A percentile compares a stretch with the other conserved stretches of the same genome.
These are phyloP conservation scores for Thymelicus acteon DNA, from an alignment of 2,888 invertebrate species.

Conservation along the genomic window DNA sequence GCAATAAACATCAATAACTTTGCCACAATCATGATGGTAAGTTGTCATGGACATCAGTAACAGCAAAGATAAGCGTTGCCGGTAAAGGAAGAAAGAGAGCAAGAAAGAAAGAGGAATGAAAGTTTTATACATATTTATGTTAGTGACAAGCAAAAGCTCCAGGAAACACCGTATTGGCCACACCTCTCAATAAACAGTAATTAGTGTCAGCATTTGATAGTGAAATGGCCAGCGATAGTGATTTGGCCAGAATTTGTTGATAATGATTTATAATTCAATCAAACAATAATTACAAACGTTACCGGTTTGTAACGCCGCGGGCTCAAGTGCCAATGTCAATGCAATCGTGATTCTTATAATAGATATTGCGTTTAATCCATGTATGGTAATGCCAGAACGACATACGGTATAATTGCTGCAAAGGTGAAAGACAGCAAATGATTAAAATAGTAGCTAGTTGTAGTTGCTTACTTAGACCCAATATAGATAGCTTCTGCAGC, in stretches of 20 bases:
- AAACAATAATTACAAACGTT: neutral
- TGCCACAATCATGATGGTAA: no score
- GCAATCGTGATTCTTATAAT: constrained; percentile 35
- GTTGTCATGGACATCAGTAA: no score
- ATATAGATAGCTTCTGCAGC: no score
- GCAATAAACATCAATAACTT: no score
- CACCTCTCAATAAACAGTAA: constrained; percentile 4
- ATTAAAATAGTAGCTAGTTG: no score
- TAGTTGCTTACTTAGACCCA: no score
- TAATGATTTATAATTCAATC: constrained; percentile 7
- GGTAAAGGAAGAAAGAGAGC: no score
- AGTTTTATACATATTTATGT: neutral
- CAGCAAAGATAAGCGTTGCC: no score
- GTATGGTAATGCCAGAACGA: neutral
- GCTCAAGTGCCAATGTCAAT: constrained; percentile 59
- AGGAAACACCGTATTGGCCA: neutral
- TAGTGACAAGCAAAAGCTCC: neutral
- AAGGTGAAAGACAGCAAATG: neutral
- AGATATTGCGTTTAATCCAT: neutral
- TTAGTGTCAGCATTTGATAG: constrained; percentile 10
- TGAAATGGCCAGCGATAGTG: neutral
- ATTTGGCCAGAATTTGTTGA: constrained; percentile 11
- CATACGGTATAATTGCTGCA: neutral
- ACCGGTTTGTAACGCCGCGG: constrained; percentile 43
- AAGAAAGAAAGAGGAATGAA: no score